Percentiles rank a stretch among this genome's conserved stretches.
Evolutionary conservation across 2,797 vertebrate species (phyloP).

Genomic region (Protonibea diacanthus): DNA sequence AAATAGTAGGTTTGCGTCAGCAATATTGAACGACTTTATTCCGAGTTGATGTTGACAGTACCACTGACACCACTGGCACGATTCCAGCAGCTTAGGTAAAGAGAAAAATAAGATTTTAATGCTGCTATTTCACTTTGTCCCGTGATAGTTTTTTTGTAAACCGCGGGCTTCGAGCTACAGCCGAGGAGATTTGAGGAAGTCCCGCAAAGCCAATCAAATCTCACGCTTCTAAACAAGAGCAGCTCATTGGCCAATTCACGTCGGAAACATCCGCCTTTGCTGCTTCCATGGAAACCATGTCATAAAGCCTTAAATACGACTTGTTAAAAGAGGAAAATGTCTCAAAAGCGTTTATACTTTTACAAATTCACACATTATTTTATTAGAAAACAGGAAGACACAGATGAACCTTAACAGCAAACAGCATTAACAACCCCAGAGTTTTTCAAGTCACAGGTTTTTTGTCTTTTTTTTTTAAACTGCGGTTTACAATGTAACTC

Average conservation of each 20-base stretch:
- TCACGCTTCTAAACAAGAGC: not conserved
- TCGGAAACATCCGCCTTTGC: constrained; percentile 50
- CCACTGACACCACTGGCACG: not conserved
- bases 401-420: constrained; percentile 21
- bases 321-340: not conserved
- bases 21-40: not conserved
- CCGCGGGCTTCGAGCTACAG: constrained; percentile 68
- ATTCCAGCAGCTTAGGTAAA: too few relatives aligned
- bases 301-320: not conserved
- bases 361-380: constrained; percentile 22
- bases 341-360: not conserved
- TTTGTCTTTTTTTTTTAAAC: constrained; percentile 5
- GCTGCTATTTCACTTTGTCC: not conserved
- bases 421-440: constrained; percentile 20
- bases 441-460: constrained; percentile 39
- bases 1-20: not conserved
- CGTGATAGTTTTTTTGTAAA: constrained; percentile 52
- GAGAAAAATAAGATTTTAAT: not conserved
- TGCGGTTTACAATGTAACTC: constrained; percentile 18
- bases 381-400: constrained; percentile 52
- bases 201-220: constrained; percentile 74
- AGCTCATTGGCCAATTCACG: constrained; percentile 61
- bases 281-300: constrained; percentile 53
- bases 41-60: not conserved
- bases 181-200: constrained; percentile 32